Evolutionary conservation across 2,888 invertebrate genomes (phyloP), one percentile per base, ranked within the genome.

Genomic region (Cheilosia vernalis): DNA sequence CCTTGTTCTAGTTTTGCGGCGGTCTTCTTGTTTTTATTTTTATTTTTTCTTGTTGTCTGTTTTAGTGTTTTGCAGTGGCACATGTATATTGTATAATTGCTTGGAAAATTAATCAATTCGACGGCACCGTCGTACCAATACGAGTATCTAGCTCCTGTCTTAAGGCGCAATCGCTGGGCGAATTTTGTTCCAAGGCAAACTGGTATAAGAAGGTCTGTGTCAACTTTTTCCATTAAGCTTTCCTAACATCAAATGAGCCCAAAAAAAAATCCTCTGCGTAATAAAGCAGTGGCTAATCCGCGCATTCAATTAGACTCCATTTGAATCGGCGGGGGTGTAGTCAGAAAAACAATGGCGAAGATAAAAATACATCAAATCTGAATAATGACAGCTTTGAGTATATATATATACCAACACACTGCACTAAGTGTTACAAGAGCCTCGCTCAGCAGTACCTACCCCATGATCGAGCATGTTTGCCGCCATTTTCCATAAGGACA

Each of bases 401-500:
- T 83, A 73, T 44, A 72, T 83, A 73, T 49, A 64, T 44, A 53
- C 61, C 63, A 72, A 69, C 60, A 42, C 67, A 61, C 55, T 42
- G 63, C 76, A 53, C 78, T 78, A 42, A 58, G 77, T 64, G 64
- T 51, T 70, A 69, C 76, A 76, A 70, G 81, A 51, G 64, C 69
- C 4, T 24, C 49, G 21, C 49, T 49, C 51, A 33, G 2, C 10
- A 33, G 10, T 21, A 5, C 15, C 15, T 6, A 24, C 24, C 15
- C 51, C 21, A 24, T 24, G 24, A 5, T 10, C 10, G 19, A 6
- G 1, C 61, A 24, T 74, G 66, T 49, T 74, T 58, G 69, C 64
- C 63, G 61, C 83, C 76, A 84, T 79, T 74, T 79, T 79, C 79
- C 82, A 74, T 74, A 74, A 83, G 74, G 66, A 85, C 82, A 87